phyloP scores from a whole-genome alignment of 2,113 vertebrate species.

The Lonchura striata region DNA sequence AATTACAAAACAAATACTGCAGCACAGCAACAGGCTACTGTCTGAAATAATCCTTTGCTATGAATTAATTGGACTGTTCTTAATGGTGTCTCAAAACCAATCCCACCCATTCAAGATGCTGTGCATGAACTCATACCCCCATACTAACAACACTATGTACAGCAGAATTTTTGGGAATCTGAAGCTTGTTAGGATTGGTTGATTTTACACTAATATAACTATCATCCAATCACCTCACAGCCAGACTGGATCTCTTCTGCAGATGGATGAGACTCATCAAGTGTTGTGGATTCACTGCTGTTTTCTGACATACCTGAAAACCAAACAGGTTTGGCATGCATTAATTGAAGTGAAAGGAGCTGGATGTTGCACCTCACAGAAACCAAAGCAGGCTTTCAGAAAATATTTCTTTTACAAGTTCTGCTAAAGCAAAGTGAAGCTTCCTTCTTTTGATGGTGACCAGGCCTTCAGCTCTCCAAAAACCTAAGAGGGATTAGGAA shows the following conservation, averaged over 20 bases:
- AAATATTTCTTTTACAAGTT: background rate
- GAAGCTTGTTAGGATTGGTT: constrained; percentile 24
- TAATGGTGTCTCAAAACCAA: background rate
- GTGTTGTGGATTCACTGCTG: constrained; percentile 62
- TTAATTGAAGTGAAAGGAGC: constrained; percentile 41
- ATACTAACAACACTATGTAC: background rate
- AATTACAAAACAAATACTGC: background rate
- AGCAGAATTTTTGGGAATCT: background rate
- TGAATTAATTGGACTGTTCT: background rate
- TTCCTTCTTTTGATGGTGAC: background rate
- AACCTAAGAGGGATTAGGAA: background rate
- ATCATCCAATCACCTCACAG: constrained; percentile 72
- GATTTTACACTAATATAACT: constrained; percentile 10
- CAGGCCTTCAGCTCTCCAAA: background rate
- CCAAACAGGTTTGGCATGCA: constrained; percentile 67
- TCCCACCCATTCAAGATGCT: background rate
- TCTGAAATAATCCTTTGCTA: background rate
- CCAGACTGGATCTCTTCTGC: constrained; percentile 71
- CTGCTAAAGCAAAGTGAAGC: background rate
- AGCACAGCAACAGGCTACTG: background rate
- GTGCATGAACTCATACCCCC: background rate
- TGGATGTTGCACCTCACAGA: background rate
- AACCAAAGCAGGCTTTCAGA: background rate
- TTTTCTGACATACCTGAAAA: constrained; percentile 79
- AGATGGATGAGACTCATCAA: constrained; percentile 64